Base-by-base conservation (phyloP, 2,797 vertebrate species). In the Chaetodon trifasciatus region DNA sequence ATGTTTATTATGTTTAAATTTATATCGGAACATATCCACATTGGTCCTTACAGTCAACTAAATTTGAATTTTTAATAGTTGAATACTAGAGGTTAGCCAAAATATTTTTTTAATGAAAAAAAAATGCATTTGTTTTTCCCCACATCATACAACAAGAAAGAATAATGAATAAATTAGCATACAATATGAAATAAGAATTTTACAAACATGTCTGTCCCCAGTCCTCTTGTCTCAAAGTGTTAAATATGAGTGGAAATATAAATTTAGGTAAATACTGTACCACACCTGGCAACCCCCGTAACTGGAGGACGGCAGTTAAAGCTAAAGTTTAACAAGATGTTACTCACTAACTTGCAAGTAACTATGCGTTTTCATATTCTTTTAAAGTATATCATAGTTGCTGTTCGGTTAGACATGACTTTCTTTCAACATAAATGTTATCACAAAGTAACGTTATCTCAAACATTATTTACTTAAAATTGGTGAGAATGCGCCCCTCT, bases 231-330 rank as follows among this genome's bases (percentile, higher is more conserved):
- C 3, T 62, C 8, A 47, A 75, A n/a, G 6, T 42, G 50, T 55
- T 62, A 6, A 42, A 32, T 21, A 15, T 37, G 5, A 58, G 10
- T 24, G 8, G 17, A 39, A 17, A 21, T 56, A 0, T 15, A 55
- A 44, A 44, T 52, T 3, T 12, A 53, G 19, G 13, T 24, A 32
- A 16, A 17, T 6, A 28, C 24, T 37, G 0, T 28, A 50, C 28
- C 0, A 71, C 67, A 90, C 68, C 70, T 91, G 90, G 89, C 89
- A 91, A 89, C 90, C 79, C 64, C 0, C 0, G n/a, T 46, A 24
- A 46, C 19, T 23, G 0, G 52, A 19, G 50, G 23, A 55, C 1
- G 9, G 12, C 16, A 39, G 15, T 57, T 23, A 10, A 32, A 72
- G 24, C 7, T 21, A 52, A 74, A 19, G 10, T 3, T 0, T 49